Evolutionary conservation across 2,888 invertebrate species (phyloP), one percentile per base, ranked within the genome.

Genomic region (Podotricha telesiphe): DNA sequence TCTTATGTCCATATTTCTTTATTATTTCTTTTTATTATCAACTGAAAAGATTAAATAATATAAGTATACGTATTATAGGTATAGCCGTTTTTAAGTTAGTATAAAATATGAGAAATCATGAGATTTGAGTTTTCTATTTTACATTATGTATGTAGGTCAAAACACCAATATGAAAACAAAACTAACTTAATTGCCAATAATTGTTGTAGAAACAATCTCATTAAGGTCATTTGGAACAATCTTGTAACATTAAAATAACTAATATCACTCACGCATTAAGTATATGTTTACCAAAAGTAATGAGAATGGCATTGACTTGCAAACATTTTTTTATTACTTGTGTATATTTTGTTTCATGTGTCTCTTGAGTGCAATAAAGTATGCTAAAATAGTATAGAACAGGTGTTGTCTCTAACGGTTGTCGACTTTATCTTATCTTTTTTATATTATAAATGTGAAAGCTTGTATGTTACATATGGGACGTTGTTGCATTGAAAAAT

Each of bases 341-440:
- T n/a, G n/a, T n/a, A n/a, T n/a, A n/a, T n/a, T n/a, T n/a, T 28
- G 28, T 28, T 28, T 28, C 28, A 28, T 28, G n/a, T n/a, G n/a
- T n/a, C n/a, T n/a, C n/a, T n/a, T n/a, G n/a, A n/a, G n/a, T n/a
- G n/a, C n/a, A n/a, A n/a, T n/a, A n/a, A n/a, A n/a, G n/a, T n/a
- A n/a, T n/a, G n/a, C n/a, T 55, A 55, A 55, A 55, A 17, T 17
- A 17, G 17, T 55, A 10, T 34, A 34, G 2, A 53, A 37, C 55
- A 55, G 10, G 11, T 34, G 34, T 13, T 37, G 34, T 55, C 55
- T 55, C 11, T 34, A 53, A 17, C n/a, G 34, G 34, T 34, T 55
- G 28, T 34, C 55, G 13, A 55, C 17, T 11, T 55, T 55, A 37
- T 55, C 55, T 55, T 55, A 55, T 55, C 55, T 11, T 55, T 11